Evolutionary conservation across 2,797 vertebrate species (phyloP), one percentile per base, ranked within the genome.

Genomic region (Chelidonichthys spinosus): DNA sequence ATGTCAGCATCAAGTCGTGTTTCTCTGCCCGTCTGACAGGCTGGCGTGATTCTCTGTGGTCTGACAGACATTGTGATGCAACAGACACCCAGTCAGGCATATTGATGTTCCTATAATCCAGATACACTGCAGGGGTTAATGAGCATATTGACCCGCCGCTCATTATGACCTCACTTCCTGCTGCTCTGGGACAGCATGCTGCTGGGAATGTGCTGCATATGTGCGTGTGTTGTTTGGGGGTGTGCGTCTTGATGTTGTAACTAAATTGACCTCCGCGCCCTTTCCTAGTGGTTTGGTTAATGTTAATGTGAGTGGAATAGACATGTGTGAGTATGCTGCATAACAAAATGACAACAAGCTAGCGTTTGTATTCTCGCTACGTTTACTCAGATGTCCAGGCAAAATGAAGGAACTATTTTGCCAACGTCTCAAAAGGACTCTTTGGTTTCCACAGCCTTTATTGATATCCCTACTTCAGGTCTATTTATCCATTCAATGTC

Each of bases 81-180:
- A 58, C 18, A 14, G 63, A 84, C 74, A 88, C 40, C 36, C 80
- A 82, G 81, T 83, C 74, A 84, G 63, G 72, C 64, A 85, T 92
- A 92, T 92, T 83, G 91, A 92, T 85, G 81, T 89, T 87, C 80
- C 83, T 65, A 85, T 92, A 85, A 92, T 93, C 86, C 83, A 80
- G 75, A 85, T 72, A 71, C 90, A 82, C 91, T 84, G 74, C 84
- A 85, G 88, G 89, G 87, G 89, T 90, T 93, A 93, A 93, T 91
- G 89, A 91, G 81, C 80, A 62, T 87, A 91, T 91, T 89, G 90
- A 92, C 88, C 83, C 0, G 36, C 64, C 70, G 81, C 74, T 90
- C 79, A 87, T 90, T 89, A 93, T 93, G 86, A 92, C 85, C 89
- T 93, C 91, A 92, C 92, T 93, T 92, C 92, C 90, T 93, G 82